These are phyloP conservation scores for Parasteatoda lunata DNA, from an alignment of 2,888 invertebrate species.

Conservation along the genomic window DNA sequence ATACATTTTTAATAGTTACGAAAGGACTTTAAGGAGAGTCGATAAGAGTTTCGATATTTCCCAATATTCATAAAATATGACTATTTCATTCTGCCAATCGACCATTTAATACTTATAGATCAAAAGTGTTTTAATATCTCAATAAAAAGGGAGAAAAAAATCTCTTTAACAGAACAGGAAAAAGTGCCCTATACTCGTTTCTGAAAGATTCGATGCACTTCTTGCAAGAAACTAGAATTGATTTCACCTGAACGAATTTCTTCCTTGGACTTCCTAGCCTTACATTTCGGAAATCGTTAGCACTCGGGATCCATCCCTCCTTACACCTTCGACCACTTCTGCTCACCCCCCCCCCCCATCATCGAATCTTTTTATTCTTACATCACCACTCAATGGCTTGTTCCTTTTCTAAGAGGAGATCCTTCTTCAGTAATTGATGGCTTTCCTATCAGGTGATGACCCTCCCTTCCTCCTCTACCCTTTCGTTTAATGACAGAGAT, in stretches of 20 bases:
- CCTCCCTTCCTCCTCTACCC: slow-evolving; percentile 25
- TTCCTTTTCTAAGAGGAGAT: slow-evolving; percentile 29
- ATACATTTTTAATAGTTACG: too few relatives aligned
- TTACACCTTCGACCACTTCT: neutral
- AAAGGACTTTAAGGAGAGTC: too few relatives aligned
- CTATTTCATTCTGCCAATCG: too few relatives aligned
- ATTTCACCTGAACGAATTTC: slow-evolving; percentile 55
- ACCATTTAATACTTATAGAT: too few relatives aligned
- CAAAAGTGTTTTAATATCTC: too few relatives aligned
- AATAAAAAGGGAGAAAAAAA: too few relatives aligned
- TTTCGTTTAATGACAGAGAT: slow-evolving; percentile 56
- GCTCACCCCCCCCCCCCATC: neutral
- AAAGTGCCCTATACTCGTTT: too few relatives aligned
- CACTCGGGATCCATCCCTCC: slow-evolving; percentile 37
- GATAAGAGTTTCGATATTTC: too few relatives aligned
- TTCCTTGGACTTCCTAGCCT: slow-evolving; percentile 38
- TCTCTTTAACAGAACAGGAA: too few relatives aligned
- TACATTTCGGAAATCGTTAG: slow-evolving; percentile 64
- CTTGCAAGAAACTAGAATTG: slow-evolving; percentile 23
- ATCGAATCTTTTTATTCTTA: slow-evolving; percentile 4
- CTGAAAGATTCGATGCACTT: neutral
- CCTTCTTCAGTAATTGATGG: slow-evolving; percentile 56
- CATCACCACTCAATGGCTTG: slow-evolving; percentile 46
- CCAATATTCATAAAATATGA: too few relatives aligned
- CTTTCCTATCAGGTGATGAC: slow-evolving; percentile 62